Percentiles rank a stretch among this genome's conserved stretches.
phyloP scores from a whole-genome alignment of 2,888 invertebrate genomes.

The Tachina lurida region DNA sequence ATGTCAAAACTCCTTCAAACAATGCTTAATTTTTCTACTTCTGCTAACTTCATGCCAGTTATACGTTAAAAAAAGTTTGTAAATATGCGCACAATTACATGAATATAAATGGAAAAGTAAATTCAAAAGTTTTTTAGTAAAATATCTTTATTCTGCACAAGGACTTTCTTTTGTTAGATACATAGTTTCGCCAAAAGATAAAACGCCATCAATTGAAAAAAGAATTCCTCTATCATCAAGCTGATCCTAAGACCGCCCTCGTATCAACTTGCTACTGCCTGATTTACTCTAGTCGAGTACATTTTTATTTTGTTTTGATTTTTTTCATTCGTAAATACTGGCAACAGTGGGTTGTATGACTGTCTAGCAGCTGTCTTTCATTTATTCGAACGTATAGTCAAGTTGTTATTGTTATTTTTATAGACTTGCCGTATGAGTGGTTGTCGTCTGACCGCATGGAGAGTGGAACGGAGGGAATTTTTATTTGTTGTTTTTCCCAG shows the following conservation, averaged over 20 bases:
- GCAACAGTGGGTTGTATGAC: not conserved
- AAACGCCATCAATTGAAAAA: too few species aligned
- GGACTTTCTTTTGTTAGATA: too few species aligned
- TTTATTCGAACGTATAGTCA: conserved; percentile 10
- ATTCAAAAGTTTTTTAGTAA: too few species aligned
- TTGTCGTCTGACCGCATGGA: conserved; percentile 20
- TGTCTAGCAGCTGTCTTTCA: not conserved
- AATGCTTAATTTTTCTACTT: too few species aligned
- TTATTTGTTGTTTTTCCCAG: conserved; percentile 55
- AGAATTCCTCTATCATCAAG: too few species aligned
- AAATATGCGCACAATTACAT: too few species aligned
- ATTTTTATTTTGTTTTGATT: conserved; percentile 52
- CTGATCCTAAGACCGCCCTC: conserved; percentile 4
- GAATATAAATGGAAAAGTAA: too few species aligned
- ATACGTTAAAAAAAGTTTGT: too few species aligned
- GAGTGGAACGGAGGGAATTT: conserved; percentile 27
- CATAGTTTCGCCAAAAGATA: too few species aligned
- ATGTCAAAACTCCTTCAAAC: too few species aligned
- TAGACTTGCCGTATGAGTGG: conserved; percentile 42
- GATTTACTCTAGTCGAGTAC: conserved; percentile 35
- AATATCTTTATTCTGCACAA: too few species aligned
- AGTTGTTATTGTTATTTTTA: conserved; percentile 51
- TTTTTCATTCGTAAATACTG: conserved; percentile 45
- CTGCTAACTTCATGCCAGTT: too few species aligned
- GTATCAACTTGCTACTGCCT: not conserved